A percentile compares a stretch with the other conserved stretches of the same genome.
phyloP scores from a whole-genome alignment of 2,797 vertebrate genomes.

The Anolis apletophallus region DNA sequence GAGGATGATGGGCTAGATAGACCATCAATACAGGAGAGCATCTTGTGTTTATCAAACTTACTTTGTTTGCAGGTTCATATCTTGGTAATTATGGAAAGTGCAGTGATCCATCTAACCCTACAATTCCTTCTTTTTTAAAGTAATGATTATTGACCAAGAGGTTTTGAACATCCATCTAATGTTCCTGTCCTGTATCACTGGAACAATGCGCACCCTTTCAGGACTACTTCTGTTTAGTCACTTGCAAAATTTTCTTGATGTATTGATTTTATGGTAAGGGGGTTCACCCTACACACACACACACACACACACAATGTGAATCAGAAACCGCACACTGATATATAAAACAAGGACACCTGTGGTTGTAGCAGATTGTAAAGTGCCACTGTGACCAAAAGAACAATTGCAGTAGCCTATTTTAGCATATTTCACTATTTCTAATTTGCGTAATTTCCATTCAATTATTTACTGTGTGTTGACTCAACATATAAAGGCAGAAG shows the following conservation, averaged over 20 bases:
- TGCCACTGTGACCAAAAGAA: neutral
- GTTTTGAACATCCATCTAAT: neutral
- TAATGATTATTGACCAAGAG: neutral
- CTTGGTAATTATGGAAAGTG: slow-evolving; percentile 21
- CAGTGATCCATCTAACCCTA: too few relatives aligned
- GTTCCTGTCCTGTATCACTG: neutral
- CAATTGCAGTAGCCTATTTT: neutral
- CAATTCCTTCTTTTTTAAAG: neutral
- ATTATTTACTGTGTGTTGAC: too few relatives aligned
- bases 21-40: neutral
- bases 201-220: neutral
- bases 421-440: neutral
- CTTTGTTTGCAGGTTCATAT: neutral
- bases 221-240: neutral
- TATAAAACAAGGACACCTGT: neutral
- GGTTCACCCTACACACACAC: too few relatives aligned
- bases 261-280: too few relatives aligned
- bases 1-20: neutral
- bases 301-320: neutral
- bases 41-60: neutral
- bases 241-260: too few relatives aligned
- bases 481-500: too few relatives aligned
- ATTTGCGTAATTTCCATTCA: neutral
- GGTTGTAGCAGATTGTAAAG: neutral
- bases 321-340: neutral